phyloP scores from a whole-genome alignment of 1,140 invertebrate genomes.

The Conus ventricosus region DNA sequence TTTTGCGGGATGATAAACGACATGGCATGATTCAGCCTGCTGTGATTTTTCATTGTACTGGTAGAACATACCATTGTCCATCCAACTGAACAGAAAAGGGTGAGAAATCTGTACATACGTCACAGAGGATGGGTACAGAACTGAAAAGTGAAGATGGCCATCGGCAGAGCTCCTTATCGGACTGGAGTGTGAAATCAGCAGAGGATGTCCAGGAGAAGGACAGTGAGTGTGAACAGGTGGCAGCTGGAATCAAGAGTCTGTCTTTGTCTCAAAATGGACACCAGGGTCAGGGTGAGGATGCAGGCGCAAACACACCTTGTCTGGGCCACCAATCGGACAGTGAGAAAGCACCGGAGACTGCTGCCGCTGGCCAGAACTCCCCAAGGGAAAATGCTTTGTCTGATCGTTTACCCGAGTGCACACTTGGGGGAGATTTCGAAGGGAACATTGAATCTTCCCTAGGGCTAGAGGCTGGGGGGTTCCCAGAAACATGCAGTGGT shows the following conservation, averaged over 20 bases:
- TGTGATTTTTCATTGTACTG: too few relatives aligned
- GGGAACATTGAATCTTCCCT: neutral
- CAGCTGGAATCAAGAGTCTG: neutral
- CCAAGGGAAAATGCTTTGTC: neutral
- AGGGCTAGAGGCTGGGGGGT: neutral
- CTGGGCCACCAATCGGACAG: neutral
- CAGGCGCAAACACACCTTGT: neutral
- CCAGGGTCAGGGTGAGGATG: neutral
- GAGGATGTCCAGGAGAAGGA: neutral
- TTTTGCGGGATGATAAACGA: too few relatives aligned
- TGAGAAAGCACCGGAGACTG: neutral
- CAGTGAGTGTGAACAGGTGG: neutral
- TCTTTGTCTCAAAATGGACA: neutral
- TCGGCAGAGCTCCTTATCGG: neutral
- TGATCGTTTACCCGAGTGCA: neutral
- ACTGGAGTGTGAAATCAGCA: neutral
- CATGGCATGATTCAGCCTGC: too few relatives aligned
- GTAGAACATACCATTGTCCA: too few relatives aligned
- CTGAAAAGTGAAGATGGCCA: neutral
- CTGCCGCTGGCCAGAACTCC: neutral
- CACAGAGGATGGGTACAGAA: neutral
- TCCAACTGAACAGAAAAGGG: too few relatives aligned
- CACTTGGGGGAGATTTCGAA: neutral
- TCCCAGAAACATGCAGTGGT: neutral
- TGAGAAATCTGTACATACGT: neutral